phyloP scores from a whole-genome alignment of 2,113 vertebrate genomes.

The Chloropsis cyanopogon region DNA sequence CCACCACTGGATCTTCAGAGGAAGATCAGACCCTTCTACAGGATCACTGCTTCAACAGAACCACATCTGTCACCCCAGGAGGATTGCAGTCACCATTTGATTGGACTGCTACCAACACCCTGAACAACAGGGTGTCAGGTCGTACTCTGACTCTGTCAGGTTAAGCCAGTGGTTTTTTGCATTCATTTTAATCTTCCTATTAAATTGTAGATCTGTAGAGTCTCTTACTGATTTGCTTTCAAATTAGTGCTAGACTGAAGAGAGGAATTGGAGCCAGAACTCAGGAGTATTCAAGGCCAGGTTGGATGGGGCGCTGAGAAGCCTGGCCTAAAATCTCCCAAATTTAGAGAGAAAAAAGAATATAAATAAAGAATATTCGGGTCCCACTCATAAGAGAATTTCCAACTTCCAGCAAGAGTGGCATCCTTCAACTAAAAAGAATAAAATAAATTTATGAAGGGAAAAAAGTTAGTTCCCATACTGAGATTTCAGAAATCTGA shows the following conservation, averaged over 20 bases:
- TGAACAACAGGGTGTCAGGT: too few species aligned
- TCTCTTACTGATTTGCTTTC: background rate
- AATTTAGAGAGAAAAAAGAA: background rate
- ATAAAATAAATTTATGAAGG: background rate
- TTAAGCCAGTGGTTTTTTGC: background rate
- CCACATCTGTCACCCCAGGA: background rate
- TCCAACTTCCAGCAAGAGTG: background rate
- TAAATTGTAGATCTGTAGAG: background rate
- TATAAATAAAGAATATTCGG: background rate
- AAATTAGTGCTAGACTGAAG: background rate
- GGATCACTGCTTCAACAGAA: background rate
- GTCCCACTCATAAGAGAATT: background rate
- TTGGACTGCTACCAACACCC: background rate
- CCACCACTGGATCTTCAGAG: background rate
- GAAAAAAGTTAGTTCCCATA: background rate
- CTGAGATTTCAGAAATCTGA: background rate
- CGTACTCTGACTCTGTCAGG: background rate
- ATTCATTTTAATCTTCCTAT: background rate
- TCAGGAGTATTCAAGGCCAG: background rate
- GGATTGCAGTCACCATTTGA: background rate
- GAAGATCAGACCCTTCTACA: fast-evolving
- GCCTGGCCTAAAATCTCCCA: background rate
- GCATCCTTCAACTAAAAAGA: background rate
- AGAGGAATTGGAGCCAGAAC: background rate
- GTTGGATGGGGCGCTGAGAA: background rate